A percentile compares a stretch with the other conserved stretches of the same genome.
Evolutionary conservation across 2,113 vertebrate species (phyloP).

Genomic region (Spheniscus mendiculus): DNA sequence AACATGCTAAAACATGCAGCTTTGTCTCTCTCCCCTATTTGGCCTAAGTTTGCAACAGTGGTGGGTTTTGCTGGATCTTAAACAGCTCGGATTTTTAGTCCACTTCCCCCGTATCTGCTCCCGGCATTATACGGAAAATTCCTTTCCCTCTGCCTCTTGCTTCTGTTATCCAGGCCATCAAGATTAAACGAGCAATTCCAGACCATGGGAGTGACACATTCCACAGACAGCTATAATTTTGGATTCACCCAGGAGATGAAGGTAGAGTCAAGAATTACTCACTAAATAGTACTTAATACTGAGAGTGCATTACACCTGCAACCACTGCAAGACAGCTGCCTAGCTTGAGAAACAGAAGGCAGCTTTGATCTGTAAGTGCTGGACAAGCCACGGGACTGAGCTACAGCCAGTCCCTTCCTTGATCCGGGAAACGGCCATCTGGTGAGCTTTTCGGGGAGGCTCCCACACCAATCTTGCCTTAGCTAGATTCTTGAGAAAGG

Average conservation of each 20-base stretch:
- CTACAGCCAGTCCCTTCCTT: not conserved
- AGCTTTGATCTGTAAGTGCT: not conserved
- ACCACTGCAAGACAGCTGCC: not conserved
- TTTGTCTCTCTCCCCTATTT: not conserved
- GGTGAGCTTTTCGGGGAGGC: not conserved
- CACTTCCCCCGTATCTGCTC: not conserved
- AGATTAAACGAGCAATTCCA: not conserved
- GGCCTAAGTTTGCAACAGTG: not conserved
- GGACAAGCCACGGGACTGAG: not conserved
- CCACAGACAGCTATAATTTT: not conserved
- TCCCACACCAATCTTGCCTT: not conserved
- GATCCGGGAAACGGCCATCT: not conserved
- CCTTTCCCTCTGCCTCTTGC: not conserved
- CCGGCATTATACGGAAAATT: accelerated
- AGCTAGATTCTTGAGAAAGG: not conserved
- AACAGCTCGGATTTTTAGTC: not conserved
- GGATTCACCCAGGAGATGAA: not conserved
- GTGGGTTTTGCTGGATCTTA: not conserved
- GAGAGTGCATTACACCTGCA: not conserved
- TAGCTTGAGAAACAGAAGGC: not conserved
- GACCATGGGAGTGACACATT: not conserved
- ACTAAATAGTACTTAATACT: not conserved
- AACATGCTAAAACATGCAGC: not conserved
- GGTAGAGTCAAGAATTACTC: not conserved
- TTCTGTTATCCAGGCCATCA: not conserved